Base-by-base conservation (phyloP, 2,797 vertebrate species). In the Hylomyscus alleni region DNA sequence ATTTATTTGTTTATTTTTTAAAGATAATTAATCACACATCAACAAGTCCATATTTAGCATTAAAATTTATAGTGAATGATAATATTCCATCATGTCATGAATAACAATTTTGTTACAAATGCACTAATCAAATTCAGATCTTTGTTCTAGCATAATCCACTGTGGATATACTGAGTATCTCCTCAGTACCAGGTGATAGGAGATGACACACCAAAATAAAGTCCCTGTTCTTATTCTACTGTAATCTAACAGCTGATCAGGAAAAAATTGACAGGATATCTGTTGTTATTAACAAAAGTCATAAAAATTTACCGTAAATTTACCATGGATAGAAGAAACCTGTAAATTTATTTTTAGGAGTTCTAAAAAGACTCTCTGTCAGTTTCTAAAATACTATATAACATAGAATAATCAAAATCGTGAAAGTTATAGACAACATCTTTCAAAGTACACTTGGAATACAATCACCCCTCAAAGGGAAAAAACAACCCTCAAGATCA, bases 371-470 rank as follows among this genome's bases (percentile, higher is more conserved):
- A 54, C 40, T 3, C 88, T 76, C 19, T 47, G 89, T 87, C 24
- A 91, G 2, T 26, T 96, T 89, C 58, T 17, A 89, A 47, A 93
- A 90, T 91, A 77, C 44, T 60, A 89, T 12, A 7, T 29, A 54
- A 60, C 78, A 90, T 37, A 73, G 72, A 96, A 92, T 73, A 85
- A 88, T 26, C 34, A 95, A 86, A 89, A 17, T 50, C 29, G 3
- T 83, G 2, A 3, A 29, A 60, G 0, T 22, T 52, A 87, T 81
- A 29, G 1, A 67, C 17, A 87, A 92, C 4, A 81, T 80, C 80
- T 3, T 77, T 96, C 85, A 62, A 90, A 92, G 69, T 91, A 80
- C 2, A 80, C 20, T 85, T 37, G 91, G 15, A 24, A 17, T 17
- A 83, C 14, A 83, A 83, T 4, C 14, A 10, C 8, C 13, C 3